Conservation (phyloP, 2,888 invertebrate species). For the Scaptodrosophila latifasciaeformis region DNA sequence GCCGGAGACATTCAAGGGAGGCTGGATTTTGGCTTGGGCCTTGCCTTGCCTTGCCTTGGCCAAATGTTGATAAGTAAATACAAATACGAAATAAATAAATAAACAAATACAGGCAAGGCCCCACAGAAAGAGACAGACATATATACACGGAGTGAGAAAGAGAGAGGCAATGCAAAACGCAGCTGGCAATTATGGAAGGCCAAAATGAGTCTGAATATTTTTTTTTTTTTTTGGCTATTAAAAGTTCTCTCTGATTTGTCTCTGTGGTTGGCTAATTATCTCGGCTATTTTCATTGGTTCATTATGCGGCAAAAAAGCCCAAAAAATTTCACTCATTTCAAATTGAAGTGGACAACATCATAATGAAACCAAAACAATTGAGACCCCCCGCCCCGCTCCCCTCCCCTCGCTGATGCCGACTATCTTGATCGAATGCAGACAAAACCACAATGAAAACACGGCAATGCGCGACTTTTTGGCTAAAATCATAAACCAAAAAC, state of each 20-base stretch:
- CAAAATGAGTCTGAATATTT: background rate
- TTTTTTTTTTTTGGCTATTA: no score
- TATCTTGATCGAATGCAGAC: no score
- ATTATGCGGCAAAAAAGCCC: background rate
- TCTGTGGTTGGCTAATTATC: constrained; percentile 50
- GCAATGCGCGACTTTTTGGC: no score
- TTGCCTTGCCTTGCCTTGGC: constrained; percentile 20
- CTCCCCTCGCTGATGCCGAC: no score
- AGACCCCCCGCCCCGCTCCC: no score
- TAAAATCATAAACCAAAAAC: no score
- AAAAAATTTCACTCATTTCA: no score
- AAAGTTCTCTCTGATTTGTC: no score
- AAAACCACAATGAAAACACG: no score
- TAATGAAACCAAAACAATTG: constrained; percentile 7
- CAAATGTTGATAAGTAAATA: constrained; percentile 41
- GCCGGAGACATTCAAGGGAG: background rate
- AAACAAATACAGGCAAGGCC: constrained; percentile 24
- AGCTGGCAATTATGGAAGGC: no score
- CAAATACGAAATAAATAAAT: constrained; percentile 18
- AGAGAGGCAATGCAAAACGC: no score
- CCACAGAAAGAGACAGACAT: constrained; percentile 12
- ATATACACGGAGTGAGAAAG: background rate
- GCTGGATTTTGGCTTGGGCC: background rate
- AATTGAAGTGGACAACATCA: constrained; percentile 1
- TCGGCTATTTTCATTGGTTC: background rate